phyloP scores from a whole-genome alignment of 1,140 invertebrate species.

The Zophobas atratus region DNA sequence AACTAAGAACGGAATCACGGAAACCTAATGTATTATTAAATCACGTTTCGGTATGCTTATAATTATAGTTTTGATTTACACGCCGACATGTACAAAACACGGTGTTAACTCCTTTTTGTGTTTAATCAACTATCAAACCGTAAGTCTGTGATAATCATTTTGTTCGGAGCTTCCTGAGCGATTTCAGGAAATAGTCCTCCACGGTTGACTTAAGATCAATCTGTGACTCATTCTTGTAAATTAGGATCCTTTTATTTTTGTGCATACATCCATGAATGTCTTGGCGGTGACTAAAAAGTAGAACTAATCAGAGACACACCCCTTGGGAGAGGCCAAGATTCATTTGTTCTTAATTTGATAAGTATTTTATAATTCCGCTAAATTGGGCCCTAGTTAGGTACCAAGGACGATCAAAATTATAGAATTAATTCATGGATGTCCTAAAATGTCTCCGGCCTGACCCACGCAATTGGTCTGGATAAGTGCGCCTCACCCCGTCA shows the following conservation, averaged over 20 bases:
- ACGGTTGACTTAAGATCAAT: constrained; percentile 11
- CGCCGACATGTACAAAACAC: background rate
- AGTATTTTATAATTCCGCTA: constrained; percentile 34
- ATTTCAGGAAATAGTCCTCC: constrained; percentile 22
- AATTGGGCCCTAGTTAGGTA: constrained; percentile 27
- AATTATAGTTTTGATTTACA: constrained; percentile 2
- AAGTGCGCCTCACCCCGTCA: constrained; percentile 28
- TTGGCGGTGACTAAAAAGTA: constrained; percentile 23
- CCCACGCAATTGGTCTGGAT: constrained; percentile 32
- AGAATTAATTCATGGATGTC: constrained; percentile 28
- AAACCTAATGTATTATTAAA: constrained; percentile 7
- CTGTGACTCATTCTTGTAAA: constrained; percentile 35
- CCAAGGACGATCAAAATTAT: constrained; percentile 31
- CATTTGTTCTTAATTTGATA: background rate
- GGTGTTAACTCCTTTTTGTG: constrained; percentile 6
- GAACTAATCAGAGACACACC: constrained; percentile 30
- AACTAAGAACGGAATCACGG: background rate
- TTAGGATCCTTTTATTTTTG: constrained; percentile 36
- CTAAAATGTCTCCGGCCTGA: constrained; percentile 7
- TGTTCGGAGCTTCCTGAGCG: background rate
- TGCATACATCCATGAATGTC: constrained; percentile 25
- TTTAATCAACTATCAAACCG: constrained; percentile 17
- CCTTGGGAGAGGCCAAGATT: constrained; percentile 27
- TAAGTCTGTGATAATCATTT: background rate
- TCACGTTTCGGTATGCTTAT: background rate